Evolutionary conservation across 2,888 invertebrate species (phyloP), one percentile per base, ranked within the genome.

Genomic region (Bursaphelenchus okinawaensis): DNA sequence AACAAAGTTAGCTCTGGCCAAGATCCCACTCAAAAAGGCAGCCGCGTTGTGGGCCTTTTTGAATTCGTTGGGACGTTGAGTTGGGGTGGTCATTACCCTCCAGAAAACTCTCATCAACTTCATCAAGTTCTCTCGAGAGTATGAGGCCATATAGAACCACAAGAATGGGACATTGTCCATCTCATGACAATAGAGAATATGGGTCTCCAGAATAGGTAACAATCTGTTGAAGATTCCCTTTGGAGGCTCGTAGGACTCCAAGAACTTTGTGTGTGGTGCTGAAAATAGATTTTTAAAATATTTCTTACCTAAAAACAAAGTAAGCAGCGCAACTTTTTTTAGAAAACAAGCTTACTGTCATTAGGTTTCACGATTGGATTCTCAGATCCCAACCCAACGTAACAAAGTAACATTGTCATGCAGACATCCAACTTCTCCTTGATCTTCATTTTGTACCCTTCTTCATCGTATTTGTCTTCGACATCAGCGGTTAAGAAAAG

Each of bases 31-130:
- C 19, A 62, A 55, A 60, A 74, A 80, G 23, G 72, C 69, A 7
- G 78, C 79, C 0, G 80, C 79, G 55, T 75, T 76, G 12, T 80
- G 79, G 54, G 74, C 67, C 29, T 72, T 73, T 67, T 72, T 80
- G 40, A 74, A 68, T 62, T 78, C 79, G 9, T 73, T 69, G 24
- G 75, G 78, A 8, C 72, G 70, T 4, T 69, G 40, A 3, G 66
- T 66, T 26, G 77, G 77, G 54, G 74, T 57, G 22, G 65, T 68
- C 12, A 76, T 67, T 20, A 76, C 55, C 28, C 68, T 62, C 80
- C 80, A 80, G 29, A 80, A 59, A 12, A 55, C 68, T 8, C 73
- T 68, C 16, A 80, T 64, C 8, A 78, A 63, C 8, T 70, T 68
- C 16, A 75, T 62, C 8, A 75, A 22, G 8, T n/a, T 62, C 55